Conservation (phyloP, 2,797 vertebrate genomes). For the Gymnopithys bicolor region DNA sequence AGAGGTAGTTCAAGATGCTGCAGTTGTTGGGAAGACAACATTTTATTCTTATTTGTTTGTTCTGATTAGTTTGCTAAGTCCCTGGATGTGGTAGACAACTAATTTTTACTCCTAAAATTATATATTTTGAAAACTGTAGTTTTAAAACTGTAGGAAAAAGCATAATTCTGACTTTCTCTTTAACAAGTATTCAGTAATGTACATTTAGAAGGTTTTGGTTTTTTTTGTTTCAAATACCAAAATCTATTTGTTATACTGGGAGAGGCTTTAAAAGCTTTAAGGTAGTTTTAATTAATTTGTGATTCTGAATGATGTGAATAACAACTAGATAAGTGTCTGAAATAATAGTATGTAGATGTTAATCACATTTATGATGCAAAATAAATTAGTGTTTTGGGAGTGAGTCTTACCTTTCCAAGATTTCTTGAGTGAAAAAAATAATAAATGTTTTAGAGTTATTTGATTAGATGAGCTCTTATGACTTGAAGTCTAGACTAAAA, state of each 20-base stretch:
- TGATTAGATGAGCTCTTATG: not conserved
- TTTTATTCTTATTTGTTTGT: not conserved
- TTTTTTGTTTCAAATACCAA: not conserved
- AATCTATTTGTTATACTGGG: not conserved
- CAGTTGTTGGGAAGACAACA: not conserved
- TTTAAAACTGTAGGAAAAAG: not conserved
- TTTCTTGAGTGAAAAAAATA: not conserved
- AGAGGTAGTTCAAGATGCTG: not conserved
- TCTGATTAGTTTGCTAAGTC: not conserved
- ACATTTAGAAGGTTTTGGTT: not conserved
- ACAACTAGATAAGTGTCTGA: not conserved
- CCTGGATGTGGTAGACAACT: not conserved
- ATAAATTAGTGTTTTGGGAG: not conserved
- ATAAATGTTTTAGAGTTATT: not conserved
- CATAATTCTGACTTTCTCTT: not conserved
- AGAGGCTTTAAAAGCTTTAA: not conserved
- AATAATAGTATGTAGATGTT: not conserved
- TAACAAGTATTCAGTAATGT: not conserved
- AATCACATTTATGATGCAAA: not conserved
- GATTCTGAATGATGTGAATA: not conserved
- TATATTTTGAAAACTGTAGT: not conserved
- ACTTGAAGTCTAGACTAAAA: not conserved
- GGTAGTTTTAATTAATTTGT: not conserved
- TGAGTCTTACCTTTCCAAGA: not conserved
- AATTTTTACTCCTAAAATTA: not conserved